Evolutionary conservation across 2,113 vertebrate genomes (phyloP).

Genomic region (Planiliza haematocheilus): DNA sequence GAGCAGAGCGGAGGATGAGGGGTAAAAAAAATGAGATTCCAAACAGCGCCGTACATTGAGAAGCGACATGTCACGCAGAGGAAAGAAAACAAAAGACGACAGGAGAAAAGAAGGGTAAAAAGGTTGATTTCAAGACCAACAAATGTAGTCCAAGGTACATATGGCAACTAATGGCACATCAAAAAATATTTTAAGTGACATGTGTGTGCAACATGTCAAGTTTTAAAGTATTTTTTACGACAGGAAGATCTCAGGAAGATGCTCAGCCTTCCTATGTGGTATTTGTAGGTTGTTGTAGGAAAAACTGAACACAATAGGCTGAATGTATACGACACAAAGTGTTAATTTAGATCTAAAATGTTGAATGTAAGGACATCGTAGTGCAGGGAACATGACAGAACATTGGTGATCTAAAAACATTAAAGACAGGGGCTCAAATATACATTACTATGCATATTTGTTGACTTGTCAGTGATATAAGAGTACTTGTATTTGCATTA

Average conservation of each 20-base stretch:
- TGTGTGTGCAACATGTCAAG: slow-evolving; percentile 1
- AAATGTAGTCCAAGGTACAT: slow-evolving; percentile 63
- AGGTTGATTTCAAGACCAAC: slow-evolving; percentile 84
- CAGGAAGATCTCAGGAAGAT: background rate
- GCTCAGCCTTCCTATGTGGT: background rate
- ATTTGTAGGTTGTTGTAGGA: background rate
- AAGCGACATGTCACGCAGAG: slow-evolving; percentile 80
- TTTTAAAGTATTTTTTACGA: background rate
- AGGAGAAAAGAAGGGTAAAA: slow-evolving; percentile 84
- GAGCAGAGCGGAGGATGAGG: slow-evolving; percentile 64
- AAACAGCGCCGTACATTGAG: slow-evolving; percentile 77
- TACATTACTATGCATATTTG: slow-evolving; percentile 76
- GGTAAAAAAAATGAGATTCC: slow-evolving; percentile 69
- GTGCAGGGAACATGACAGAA: slow-evolving; percentile 9
- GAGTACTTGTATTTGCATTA: slow-evolving; percentile 20
- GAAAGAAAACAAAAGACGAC: slow-evolving; percentile 76
- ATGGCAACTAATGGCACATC: slow-evolving; percentile 48
- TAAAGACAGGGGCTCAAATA: slow-evolving; percentile 64
- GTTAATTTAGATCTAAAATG: slow-evolving; percentile 10
- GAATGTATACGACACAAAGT: background rate
- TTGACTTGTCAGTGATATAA: slow-evolving; percentile 39
- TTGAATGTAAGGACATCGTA: slow-evolving; percentile 21
- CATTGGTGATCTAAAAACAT: slow-evolving; percentile 18
- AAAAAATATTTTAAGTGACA: slow-evolving; percentile 8
- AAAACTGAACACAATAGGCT: background rate